Evolutionary conservation across 2,888 invertebrate species (phyloP).

Genomic region (Chrysolina americana): DNA sequence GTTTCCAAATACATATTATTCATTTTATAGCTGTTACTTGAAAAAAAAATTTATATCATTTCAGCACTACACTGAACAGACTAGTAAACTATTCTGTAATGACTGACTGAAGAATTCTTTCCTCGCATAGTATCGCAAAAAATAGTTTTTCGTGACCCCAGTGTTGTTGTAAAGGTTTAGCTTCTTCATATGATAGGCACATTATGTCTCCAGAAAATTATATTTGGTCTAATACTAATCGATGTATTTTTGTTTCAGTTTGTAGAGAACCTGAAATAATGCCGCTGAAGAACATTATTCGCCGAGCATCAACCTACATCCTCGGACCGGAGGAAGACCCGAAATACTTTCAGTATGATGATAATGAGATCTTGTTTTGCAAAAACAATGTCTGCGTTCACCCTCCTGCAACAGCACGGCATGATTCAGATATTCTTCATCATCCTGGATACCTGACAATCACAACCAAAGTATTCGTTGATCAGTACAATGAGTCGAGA

Average conservation of each 20-base stretch:
- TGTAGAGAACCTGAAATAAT: slow-evolving; percentile 69
- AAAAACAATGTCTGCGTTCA: slow-evolving; percentile 99
- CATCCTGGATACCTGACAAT: slow-evolving; percentile 94
- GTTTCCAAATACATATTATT: too few relatives aligned
- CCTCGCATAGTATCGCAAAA: too few relatives aligned
- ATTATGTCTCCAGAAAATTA: too few relatives aligned
- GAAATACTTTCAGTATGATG: slow-evolving; percentile 79
- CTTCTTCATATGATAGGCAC: too few relatives aligned
- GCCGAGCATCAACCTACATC: slow-evolving; percentile 85
- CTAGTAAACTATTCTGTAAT: too few relatives aligned
- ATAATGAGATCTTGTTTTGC: slow-evolving; percentile 89
- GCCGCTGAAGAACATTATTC: slow-evolving; percentile 84
- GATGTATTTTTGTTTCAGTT: slow-evolving; percentile 2
- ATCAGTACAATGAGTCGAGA: slow-evolving; percentile 83
- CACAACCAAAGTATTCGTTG: slow-evolving; percentile 84
- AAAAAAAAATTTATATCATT: too few relatives aligned
- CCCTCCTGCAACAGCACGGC: slow-evolving; percentile 87
- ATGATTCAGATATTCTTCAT: slow-evolving; percentile 88
- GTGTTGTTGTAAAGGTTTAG: too few relatives aligned
- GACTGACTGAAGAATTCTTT: too few relatives aligned
- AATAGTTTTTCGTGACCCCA: too few relatives aligned
- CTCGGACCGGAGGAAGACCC: slow-evolving; percentile 77
- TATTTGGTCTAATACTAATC: too few relatives aligned
- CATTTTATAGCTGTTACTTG: too few relatives aligned
- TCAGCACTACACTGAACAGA: too few relatives aligned